Evolutionary conservation across 2,888 invertebrate genomes (phyloP).

Genomic region (Rotaria macrura): DNA sequence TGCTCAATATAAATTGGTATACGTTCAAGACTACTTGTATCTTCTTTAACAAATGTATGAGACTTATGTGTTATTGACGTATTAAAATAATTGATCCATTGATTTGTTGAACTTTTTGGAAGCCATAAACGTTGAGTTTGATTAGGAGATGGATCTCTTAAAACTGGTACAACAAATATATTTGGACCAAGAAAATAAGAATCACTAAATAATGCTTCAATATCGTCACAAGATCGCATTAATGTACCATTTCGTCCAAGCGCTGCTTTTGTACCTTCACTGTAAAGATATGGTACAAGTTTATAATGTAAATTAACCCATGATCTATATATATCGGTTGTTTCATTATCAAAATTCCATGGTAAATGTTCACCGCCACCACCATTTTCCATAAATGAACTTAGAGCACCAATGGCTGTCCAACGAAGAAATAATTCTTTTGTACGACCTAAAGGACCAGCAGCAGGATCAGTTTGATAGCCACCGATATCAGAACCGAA

Average conservation of each 20-base stretch:
- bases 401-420: too few relatives aligned
- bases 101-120: too few relatives aligned
- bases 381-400: too few relatives aligned
- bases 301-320: constrained; percentile 22
- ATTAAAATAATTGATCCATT: background rate
- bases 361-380: too few relatives aligned
- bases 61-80: background rate
- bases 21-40: background rate
- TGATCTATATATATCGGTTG: too few relatives aligned
- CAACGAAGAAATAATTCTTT: constrained; percentile 29
- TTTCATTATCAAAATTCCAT: too few relatives aligned
- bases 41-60: background rate
- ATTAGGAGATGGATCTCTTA: background rate
- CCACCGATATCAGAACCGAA: constrained; percentile 32
- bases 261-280: constrained; percentile 11
- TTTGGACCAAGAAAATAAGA: background rate
- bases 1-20: background rate
- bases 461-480: constrained; percentile 5
- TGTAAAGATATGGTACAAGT: constrained; percentile 10
- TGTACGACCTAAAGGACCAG: background rate
- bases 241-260: background rate
- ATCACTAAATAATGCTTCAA: background rate
- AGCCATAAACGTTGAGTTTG: background rate
- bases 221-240: background rate
- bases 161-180: background rate